Evolutionary conservation across 1,140 invertebrate species (phyloP), one percentile per base, ranked within the genome.

Genomic region (Drosophila pseudoobscura): DNA sequence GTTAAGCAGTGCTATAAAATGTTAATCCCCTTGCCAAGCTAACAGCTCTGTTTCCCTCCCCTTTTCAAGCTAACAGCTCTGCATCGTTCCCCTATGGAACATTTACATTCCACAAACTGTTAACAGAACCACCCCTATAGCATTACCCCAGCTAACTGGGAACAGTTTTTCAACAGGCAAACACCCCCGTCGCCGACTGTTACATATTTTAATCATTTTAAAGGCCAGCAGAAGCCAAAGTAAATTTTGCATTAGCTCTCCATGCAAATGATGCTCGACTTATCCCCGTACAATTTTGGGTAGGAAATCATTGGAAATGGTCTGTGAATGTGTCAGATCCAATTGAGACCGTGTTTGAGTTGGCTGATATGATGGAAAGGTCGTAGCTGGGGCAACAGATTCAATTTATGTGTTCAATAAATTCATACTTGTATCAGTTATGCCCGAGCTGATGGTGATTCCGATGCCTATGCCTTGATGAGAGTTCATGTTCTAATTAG

Each of bases 401-500:
- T 17, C 53, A 49, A 63, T 57, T 63, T 20, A 20, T 20, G 20
- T 20, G 20, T 31, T 17, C 53, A 49, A 63, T 57, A 57, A 49
- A 63, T 57, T 63, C 64, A 43, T 70, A 5, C 24, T 26, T 52
- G 35, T 70, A 69, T 70, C 63, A 56, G 35, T 26, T 39, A 35
- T 55, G 44, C 3, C 43, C 29, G n/a, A 17, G 17, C 17, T 17
- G 17, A 17, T 17, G 17, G 17, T 17, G 17, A 15, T 20, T 9
- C 7, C 2, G 15, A 24, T 3, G 15, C 24, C 1, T 11, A 41
- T 17, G 15, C 5, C 11, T 20, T 15, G 13, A 43, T 31, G 47
- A n/a, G 43, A 49, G 41, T 39, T 52, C 59, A 35, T 53, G 71
- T 58, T 50, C 60, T 75, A 65, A 74, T 75, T 65, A 74, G 54